These are phyloP conservation scores for Falco rusticolus DNA, from an alignment of 2,797 vertebrate species.

Conservation along the genomic window DNA sequence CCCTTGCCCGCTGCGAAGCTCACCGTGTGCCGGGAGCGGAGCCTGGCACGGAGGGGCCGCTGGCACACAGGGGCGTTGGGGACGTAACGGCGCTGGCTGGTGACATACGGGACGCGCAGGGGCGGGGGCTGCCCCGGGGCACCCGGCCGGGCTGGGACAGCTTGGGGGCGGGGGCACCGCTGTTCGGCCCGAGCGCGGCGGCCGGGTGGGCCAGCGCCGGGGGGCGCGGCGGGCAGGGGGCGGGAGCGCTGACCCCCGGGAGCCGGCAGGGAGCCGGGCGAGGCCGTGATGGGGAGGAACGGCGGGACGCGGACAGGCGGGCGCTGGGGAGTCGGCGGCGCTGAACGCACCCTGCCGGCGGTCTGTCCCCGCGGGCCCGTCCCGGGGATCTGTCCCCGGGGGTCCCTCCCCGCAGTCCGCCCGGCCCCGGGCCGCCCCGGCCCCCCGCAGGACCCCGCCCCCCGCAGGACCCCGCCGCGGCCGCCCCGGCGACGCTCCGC, in stretches of 20 bases:
- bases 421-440: no score
- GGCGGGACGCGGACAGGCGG: not conserved
- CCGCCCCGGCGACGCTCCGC: not conserved
- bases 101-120: not conserved
- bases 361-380: not conserved
- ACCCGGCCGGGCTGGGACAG: no score
- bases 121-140: not conserved
- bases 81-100: no score
- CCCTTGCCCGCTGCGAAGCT: no score
- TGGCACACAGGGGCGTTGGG: not conserved
- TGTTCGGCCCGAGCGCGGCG: no score
- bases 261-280: not conserved
- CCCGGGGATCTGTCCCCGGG: no score
- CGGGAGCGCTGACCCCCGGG: not conserved
- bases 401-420: not conserved
- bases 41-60: no score
- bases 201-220: not conserved
- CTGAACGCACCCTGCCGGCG: not conserved
- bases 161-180: no score
- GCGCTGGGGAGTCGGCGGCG: not conserved
- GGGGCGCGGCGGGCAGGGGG: not conserved
- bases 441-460: not conserved
- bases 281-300: not conserved
- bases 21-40: no score
- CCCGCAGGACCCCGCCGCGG: not conserved